Evolutionary conservation across 2,888 invertebrate genomes (phyloP).

Genomic region (Electrophaes corylata): DNA sequence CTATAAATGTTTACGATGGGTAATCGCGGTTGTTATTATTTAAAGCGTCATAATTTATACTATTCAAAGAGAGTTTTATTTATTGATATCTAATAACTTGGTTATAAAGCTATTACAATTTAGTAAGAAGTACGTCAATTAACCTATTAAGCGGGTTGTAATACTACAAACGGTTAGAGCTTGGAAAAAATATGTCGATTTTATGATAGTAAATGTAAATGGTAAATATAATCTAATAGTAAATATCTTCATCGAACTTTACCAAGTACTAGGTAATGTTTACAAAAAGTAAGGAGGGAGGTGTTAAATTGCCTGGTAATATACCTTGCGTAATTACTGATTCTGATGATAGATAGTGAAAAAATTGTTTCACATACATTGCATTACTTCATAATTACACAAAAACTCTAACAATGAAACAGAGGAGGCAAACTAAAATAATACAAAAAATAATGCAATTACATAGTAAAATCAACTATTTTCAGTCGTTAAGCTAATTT

Average conservation of each 20-base stretch:
- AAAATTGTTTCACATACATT: slow-evolving; percentile 51
- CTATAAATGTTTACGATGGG: slow-evolving; percentile 23
- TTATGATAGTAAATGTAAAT: background rate
- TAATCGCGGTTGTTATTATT: slow-evolving; percentile 16
- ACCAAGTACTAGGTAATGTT: background rate
- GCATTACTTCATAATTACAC: slow-evolving; percentile 54
- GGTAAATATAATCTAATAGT: no score
- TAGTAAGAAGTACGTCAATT: slow-evolving; percentile 1
- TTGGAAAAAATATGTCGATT: slow-evolving; percentile 8
- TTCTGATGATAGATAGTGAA: slow-evolving; percentile 35
- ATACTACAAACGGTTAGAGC: background rate
- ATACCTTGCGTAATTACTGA: slow-evolving; percentile 36
- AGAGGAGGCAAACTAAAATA: slow-evolving; percentile 31
- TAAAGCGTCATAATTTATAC: slow-evolving; percentile 13
- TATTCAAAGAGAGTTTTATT: slow-evolving; percentile 14
- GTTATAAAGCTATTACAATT: slow-evolving; percentile 10
- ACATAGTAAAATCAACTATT: slow-evolving; percentile 56
- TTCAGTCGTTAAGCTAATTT: slow-evolving; percentile 54
- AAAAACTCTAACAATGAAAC: slow-evolving; percentile 50
- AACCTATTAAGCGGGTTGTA: background rate
- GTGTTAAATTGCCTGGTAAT: slow-evolving; percentile 36
- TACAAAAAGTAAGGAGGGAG: slow-evolving; percentile 22
- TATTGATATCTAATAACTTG: slow-evolving; percentile 1
- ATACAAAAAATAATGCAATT: slow-evolving; percentile 54
- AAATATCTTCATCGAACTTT: slow-evolving; percentile 8